These are phyloP conservation scores for Geotrypetes seraphini DNA, from an alignment of 2,797 vertebrate species.

Conservation along the genomic window DNA sequence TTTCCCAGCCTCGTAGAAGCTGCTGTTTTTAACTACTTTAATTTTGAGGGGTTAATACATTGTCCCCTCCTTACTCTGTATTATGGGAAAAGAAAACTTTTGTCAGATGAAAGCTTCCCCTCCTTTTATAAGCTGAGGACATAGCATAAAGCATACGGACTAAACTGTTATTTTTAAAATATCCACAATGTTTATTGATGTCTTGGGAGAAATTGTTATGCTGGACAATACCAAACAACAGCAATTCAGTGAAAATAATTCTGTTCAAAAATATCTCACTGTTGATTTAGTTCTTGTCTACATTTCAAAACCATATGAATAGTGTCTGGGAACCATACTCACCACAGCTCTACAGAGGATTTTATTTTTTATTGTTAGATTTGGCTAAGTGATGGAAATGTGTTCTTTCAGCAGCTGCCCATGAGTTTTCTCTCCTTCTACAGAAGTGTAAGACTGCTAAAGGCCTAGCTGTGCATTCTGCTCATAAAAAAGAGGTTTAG, in stretches of 20 bases:
- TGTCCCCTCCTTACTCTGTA: no score
- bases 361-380: no score
- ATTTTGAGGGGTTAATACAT: no score
- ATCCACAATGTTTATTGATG: slow-evolving; percentile 18
- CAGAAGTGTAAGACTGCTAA: no score
- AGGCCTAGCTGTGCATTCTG: no score
- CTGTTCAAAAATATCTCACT: slow-evolving; percentile 10
- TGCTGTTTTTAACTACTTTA: no score
- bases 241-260: slow-evolving; percentile 20
- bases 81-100: no score
- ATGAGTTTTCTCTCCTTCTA: neutral
- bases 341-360: neutral
- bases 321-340: neutral
- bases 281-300: slow-evolving; percentile 5
- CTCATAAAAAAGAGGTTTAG: no score
- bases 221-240: slow-evolving; percentile 11
- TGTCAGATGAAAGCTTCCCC: neutral
- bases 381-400: neutral
- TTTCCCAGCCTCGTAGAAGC: no score
- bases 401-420: neutral
- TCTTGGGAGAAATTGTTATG: slow-evolving; percentile 2
- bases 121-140: neutral
- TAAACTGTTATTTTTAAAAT: slow-evolving; percentile 10
- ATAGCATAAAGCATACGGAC: neutral
- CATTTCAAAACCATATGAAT: slow-evolving; percentile 11